phyloP scores from a whole-genome alignment of 1,140 invertebrate species.

The Trypoxylus dichotomus region DNA sequence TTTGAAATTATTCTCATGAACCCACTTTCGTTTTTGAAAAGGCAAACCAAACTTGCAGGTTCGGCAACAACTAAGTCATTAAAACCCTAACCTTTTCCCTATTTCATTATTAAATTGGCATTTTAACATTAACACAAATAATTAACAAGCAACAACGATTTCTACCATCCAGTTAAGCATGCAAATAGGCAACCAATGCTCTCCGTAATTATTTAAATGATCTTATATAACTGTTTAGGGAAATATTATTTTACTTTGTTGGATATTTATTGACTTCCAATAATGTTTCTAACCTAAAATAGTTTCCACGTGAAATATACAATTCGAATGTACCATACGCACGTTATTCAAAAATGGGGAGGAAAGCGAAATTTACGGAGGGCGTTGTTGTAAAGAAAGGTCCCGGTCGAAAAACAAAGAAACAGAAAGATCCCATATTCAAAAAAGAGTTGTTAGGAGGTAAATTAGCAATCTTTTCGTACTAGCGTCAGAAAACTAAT shows the following conservation, averaged over 20 bases:
- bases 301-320: constrained; percentile 26
- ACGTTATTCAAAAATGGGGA: constrained; percentile 66
- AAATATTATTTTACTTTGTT: not conserved
- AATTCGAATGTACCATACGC: not conserved
- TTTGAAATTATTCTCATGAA: too few relatives aligned
- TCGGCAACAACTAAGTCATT: too few relatives aligned
- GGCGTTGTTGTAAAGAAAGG: constrained; percentile 74
- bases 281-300: not conserved
- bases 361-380: constrained; percentile 79
- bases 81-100: too few relatives aligned
- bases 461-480: constrained; percentile 43
- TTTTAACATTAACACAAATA: not conserved
- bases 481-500: too few relatives aligned
- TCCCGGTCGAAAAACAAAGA: constrained; percentile 80
- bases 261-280: not conserved
- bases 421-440: constrained; percentile 78
- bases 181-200: not conserved
- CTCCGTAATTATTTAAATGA: not conserved
- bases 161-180: not conserved
- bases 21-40: too few relatives aligned
- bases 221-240: not conserved
- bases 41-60: too few relatives aligned
- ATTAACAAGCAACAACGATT: not conserved
- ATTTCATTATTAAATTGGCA: too few relatives aligned
- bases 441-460: constrained; percentile 59